Conservation (phyloP, 2,888 invertebrate genomes). For the Rhogogaster chlorosoma region DNA sequence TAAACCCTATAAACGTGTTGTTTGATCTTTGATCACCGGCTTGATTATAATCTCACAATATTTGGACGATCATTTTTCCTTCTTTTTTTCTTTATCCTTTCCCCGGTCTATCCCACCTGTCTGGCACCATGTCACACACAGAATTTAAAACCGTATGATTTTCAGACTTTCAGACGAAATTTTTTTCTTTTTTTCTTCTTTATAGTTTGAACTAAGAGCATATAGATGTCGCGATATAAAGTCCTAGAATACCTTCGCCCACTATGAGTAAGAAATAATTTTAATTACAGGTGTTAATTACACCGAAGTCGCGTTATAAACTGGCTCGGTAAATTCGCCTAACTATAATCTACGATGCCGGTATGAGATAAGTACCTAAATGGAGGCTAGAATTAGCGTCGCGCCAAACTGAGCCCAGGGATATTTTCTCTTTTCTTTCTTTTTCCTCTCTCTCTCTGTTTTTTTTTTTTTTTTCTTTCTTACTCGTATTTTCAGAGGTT, state of each 20-base stretch:
- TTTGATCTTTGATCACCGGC: constrained; percentile 33
- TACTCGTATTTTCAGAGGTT: background rate
- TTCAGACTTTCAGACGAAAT: background rate
- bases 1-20: background rate
- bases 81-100: background rate
- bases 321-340: constrained; percentile 10
- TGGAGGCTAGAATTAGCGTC: constrained; percentile 29
- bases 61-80: constrained; percentile 42
- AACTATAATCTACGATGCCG: background rate
- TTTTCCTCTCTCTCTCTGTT: background rate
- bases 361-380: constrained; percentile 22
- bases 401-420: background rate
- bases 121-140: background rate
- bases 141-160: background rate
- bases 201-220: background rate
- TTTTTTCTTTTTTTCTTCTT: background rate
- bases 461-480: background rate
- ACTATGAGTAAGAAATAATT: background rate
- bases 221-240: background rate
- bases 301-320: constrained; percentile 6
- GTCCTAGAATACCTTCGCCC: background rate
- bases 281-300: constrained; percentile 22
- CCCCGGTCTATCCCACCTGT: background rate
- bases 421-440: background rate
- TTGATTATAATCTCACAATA: constrained; percentile 54